phyloP scores from a whole-genome alignment of 1,140 invertebrate species.

The Papilio helenus region DNA sequence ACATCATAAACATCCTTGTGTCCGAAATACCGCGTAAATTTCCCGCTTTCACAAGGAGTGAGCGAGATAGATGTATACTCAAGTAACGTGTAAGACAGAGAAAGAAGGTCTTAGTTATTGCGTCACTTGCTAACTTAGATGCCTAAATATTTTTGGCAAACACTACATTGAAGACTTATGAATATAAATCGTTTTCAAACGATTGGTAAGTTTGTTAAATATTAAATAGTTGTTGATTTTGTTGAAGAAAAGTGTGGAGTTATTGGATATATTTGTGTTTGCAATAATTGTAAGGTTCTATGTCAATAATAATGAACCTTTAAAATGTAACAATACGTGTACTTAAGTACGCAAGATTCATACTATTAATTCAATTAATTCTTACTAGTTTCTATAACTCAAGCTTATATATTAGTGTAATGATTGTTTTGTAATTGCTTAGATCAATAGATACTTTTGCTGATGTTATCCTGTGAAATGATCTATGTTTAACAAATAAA shows the following conservation, averaged over 20 bases:
- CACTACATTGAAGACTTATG: neutral
- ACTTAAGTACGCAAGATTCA: neutral
- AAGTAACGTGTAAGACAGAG: neutral
- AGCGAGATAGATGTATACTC: neutral
- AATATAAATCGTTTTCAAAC: neutral
- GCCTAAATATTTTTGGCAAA: neutral
- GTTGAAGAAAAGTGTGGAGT: neutral
- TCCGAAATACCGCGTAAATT: neutral
- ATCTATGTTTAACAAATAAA: no score
- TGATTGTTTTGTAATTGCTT: neutral
- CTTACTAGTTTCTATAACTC: neutral
- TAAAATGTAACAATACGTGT: neutral
- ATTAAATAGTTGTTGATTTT: neutral
- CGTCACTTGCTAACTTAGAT: neutral
- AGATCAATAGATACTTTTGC: neutral
- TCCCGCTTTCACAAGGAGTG: neutral
- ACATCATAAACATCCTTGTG: neutral
- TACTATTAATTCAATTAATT: neutral
- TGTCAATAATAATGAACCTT: neutral
- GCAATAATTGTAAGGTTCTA: neutral
- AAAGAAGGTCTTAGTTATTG: neutral
- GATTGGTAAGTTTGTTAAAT: slow-evolving; percentile 3
- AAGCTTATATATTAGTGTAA: neutral
- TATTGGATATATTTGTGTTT: neutral
- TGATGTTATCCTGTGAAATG: neutral